phyloP scores from a whole-genome alignment of 2,113 vertebrate genomes.

The Excalfactoria chinensis region DNA sequence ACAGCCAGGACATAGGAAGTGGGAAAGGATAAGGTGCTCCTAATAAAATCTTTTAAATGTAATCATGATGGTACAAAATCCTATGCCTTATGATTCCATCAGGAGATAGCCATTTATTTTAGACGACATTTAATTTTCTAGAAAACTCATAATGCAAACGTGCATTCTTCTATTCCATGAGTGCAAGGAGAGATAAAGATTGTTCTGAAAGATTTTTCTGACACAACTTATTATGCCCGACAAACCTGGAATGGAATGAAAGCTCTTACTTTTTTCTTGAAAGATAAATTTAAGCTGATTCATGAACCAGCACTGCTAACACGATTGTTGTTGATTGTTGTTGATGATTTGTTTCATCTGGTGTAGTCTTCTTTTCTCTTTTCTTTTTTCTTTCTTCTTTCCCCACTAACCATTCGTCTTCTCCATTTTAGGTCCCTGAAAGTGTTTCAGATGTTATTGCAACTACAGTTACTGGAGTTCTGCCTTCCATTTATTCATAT shows the following conservation, averaged over 20 bases:
- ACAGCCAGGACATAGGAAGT: background rate
- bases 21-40: background rate
- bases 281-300: background rate
- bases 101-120: background rate
- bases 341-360: background rate
- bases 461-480: background rate
- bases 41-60: background rate
- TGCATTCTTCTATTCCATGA: background rate
- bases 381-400: background rate
- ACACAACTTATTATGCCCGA: background rate
- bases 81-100: background rate
- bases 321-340: background rate
- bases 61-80: background rate
- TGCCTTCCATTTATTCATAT: background rate
- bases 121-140: background rate
- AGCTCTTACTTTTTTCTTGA: background rate
- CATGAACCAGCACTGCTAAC: background rate
- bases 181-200: background rate
- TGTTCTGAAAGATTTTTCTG: background rate
- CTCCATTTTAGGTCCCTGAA: background rate
- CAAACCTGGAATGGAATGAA: background rate
- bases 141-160: background rate
- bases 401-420: background rate
- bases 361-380: background rate
- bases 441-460: background rate